Percentiles rank a stretch among this genome's conserved stretches.
phyloP scores from a whole-genome alignment of 2,797 vertebrate species.

The Sebastes itinus region DNA sequence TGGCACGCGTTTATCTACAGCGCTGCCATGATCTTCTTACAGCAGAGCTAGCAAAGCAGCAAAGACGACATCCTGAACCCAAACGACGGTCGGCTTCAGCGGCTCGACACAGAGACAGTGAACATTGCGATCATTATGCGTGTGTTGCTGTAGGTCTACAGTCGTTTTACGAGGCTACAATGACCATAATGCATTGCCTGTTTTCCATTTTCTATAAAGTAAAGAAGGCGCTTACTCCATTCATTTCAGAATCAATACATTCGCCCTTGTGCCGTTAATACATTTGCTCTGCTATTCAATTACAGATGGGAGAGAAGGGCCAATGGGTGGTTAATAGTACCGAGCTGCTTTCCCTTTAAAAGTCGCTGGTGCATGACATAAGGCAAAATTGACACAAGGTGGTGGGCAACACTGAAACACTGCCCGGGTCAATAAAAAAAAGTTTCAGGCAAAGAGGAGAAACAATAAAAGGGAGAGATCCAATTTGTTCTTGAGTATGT shows the following conservation, averaged over 20 bases:
- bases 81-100: conserved; percentile 7
- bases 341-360: conserved; percentile 66
- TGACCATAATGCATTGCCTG: conserved; percentile 5
- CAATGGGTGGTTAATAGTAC: conserved; percentile 61
- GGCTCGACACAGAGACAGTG: conserved; percentile 29
- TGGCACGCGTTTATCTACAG: conserved; percentile 64
- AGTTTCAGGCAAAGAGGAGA: conserved; percentile 52
- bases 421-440: conserved; percentile 64
- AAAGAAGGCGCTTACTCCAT: conserved; percentile 24
- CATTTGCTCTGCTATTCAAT: conserved; percentile 51
- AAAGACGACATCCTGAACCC: conserved; percentile 48
- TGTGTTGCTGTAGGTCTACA: background rate
- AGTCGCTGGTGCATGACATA: conserved; percentile 67
- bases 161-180: background rate
- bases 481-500: conserved; percentile 60
- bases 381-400: conserved; percentile 63
- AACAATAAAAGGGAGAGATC: conserved; percentile 26
- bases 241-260: conserved; percentile 58
- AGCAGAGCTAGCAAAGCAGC: conserved; percentile 45
- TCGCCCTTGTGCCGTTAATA: conserved; percentile 49
- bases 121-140: background rate
- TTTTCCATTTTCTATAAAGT: conserved; percentile 40
- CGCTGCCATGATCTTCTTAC: conserved; percentile 39
- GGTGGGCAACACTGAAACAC: conserved; percentile 44
- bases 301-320: conserved; percentile 34